Percentiles rank a stretch among this genome's conserved stretches.
These are phyloP conservation scores for Marronus borbonicus DNA, from an alignment of 2,888 invertebrate genomes.

Conservation along the genomic window DNA sequence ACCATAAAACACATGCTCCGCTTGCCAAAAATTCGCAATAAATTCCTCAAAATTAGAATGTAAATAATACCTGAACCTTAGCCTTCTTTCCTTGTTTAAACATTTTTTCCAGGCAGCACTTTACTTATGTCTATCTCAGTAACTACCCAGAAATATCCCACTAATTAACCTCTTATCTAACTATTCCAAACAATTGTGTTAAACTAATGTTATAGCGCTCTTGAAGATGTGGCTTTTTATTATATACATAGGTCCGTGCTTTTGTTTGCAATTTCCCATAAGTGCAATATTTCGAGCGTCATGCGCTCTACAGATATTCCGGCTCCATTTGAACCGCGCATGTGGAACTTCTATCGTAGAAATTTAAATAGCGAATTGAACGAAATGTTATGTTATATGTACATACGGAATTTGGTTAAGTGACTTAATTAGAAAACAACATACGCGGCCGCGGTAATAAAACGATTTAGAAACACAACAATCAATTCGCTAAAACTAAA, in stretches of 20 bases:
- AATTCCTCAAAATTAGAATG: too few relatives aligned
- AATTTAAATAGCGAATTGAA: background rate
- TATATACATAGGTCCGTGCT: background rate
- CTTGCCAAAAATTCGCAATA: background rate
- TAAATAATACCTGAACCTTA: conserved; percentile 42
- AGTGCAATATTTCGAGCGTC: too few relatives aligned
- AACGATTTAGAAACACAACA: conserved; percentile 28
- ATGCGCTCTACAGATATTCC: background rate
- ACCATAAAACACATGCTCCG: background rate
- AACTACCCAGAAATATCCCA: background rate
- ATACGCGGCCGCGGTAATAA: background rate
- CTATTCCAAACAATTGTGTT: background rate
- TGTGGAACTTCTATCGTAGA: background rate
- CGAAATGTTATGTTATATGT: too few relatives aligned
- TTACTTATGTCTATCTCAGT: too few relatives aligned
- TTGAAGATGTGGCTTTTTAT: too few relatives aligned
- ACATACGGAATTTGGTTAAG: background rate
- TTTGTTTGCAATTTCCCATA: background rate
- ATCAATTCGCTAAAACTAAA: conserved; percentile 14
- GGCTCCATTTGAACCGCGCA: background rate
- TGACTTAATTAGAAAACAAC: conserved; percentile 18
- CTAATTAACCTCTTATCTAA: conserved; percentile 1
- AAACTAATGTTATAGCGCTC: too few relatives aligned
- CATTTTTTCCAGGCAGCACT: conserved; percentile 15
- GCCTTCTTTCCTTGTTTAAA: conserved; percentile 37